phyloP scores from a whole-genome alignment of 2,888 invertebrate species.

The Harmothoe impar region DNA sequence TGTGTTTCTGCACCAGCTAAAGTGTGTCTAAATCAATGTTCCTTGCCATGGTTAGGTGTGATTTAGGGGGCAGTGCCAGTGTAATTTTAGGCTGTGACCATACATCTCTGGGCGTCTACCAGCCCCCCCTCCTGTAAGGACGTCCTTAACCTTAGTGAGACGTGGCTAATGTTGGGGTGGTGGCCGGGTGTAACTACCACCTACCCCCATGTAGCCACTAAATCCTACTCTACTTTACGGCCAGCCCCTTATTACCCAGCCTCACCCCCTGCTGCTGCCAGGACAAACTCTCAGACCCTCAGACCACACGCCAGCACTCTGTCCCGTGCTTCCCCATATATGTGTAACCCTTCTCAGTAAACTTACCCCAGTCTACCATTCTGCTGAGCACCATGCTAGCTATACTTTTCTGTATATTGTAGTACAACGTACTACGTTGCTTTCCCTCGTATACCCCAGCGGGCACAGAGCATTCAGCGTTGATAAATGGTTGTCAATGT shows the following conservation, averaged over 20 bases:
- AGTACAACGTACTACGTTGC: too few relatives aligned
- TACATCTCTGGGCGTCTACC: not conserved
- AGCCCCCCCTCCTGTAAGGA: not conserved
- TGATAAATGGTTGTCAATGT: too few relatives aligned
- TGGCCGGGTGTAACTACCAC: slow-evolving; percentile 5
- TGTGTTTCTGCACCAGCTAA: too few relatives aligned
- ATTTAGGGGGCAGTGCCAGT: not conserved
- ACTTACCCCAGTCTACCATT: too few relatives aligned
- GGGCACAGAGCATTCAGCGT: too few relatives aligned
- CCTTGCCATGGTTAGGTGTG: not conserved
- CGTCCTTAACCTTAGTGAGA: slow-evolving; percentile 29
- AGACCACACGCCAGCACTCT: not conserved
- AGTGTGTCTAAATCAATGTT: too few relatives aligned
- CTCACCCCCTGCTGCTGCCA: not conserved
- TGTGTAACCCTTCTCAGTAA: too few relatives aligned
- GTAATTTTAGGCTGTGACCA: not conserved
- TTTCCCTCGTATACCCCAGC: too few relatives aligned
- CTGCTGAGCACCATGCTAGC: too few relatives aligned
- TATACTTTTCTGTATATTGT: too few relatives aligned
- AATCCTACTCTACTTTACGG: slow-evolving; percentile 22
- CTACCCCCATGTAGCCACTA: not conserved
- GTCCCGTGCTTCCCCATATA: not conserved
- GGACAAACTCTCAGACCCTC: not conserved
- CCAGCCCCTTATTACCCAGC: not conserved
- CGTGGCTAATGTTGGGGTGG: slow-evolving; percentile 13